A percentile compares a stretch with the other conserved stretches of the same genome.
These are phyloP conservation scores for Suncus etruscus DNA, from an alignment of 2,113 vertebrate genomes.

Conservation along the genomic window DNA sequence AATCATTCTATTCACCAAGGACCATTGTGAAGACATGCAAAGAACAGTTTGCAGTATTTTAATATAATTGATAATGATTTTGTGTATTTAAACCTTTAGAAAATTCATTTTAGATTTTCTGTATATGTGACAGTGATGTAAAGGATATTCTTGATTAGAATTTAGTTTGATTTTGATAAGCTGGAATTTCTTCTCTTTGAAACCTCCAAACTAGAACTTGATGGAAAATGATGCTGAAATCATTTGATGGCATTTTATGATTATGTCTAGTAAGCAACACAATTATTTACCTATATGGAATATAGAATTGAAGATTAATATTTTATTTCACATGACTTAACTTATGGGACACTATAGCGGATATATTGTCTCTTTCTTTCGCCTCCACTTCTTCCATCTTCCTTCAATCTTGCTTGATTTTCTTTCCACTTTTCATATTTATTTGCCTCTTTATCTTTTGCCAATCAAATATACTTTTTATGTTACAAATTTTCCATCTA, in stretches of 20 bases:
- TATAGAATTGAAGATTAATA: neutral
- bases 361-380: neutral
- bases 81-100: slow-evolving; percentile 12
- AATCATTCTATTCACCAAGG: neutral
- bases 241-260: slow-evolving; percentile 38
- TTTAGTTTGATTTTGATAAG: slow-evolving; percentile 53
- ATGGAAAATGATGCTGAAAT: neutral
- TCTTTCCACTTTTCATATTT: neutral
- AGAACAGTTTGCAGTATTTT: neutral
- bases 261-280: neutral
- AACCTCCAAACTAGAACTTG: neutral
- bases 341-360: neutral
- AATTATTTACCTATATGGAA: neutral
- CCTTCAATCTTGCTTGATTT: accelerated
- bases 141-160: neutral
- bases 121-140: neutral
- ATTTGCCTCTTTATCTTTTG: neutral
- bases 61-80: neutral
- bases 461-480: slow-evolving; percentile 66
- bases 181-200: too few species aligned
- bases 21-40: neutral
- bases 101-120: neutral
- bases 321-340: neutral
- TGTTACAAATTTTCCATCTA: slow-evolving; percentile 55
- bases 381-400: neutral